These are phyloP conservation scores for Epiperipatus broadwayi DNA, from an alignment of 2,888 invertebrate genomes.

Conservation along the genomic window DNA sequence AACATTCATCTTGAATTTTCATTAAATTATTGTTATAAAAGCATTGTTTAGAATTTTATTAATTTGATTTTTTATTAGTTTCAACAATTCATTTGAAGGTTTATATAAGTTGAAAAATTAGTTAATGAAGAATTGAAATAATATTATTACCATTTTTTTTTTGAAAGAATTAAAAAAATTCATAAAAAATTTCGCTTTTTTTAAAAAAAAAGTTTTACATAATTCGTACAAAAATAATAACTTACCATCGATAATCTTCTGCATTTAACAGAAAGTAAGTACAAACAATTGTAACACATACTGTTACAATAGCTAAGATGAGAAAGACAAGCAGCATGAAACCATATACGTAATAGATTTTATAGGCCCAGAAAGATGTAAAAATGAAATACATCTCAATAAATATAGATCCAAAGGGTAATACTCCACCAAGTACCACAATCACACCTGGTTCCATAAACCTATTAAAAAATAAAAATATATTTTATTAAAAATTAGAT, in stretches of 20 bases:
- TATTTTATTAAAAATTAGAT: too few species aligned
- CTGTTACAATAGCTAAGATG: slow-evolving; percentile 87
- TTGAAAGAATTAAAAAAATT: not conserved
- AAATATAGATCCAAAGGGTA: slow-evolving; percentile 98
- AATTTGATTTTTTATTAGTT: too few species aligned
- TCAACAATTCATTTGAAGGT: too few species aligned
- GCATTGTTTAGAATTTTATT: too few species aligned
- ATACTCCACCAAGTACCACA: slow-evolving; percentile 76
- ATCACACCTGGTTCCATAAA: slow-evolving; percentile 96
- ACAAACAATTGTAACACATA: slow-evolving; percentile 99
- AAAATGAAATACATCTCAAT: slow-evolving; percentile 99
- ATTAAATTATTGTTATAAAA: too few species aligned
- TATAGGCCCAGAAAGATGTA: slow-evolving; percentile 99
- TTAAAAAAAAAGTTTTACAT: not conserved
- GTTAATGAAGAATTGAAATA: too few species aligned
- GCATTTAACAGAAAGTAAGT: slow-evolving; percentile 97
- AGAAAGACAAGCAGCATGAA: slow-evolving; percentile 90
- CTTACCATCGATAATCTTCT: slow-evolving; percentile 92
- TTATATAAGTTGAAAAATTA: too few species aligned
- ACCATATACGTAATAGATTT: slow-evolving; percentile 98
- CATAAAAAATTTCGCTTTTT: not conserved
- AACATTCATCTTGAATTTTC: too few species aligned
- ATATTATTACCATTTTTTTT: not conserved
- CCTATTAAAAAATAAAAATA: slow-evolving; percentile 29
- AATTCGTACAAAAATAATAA: slow-evolving; percentile 10